Conservation (phyloP, 2,888 invertebrate species). For the Pammene fasciana region DNA sequence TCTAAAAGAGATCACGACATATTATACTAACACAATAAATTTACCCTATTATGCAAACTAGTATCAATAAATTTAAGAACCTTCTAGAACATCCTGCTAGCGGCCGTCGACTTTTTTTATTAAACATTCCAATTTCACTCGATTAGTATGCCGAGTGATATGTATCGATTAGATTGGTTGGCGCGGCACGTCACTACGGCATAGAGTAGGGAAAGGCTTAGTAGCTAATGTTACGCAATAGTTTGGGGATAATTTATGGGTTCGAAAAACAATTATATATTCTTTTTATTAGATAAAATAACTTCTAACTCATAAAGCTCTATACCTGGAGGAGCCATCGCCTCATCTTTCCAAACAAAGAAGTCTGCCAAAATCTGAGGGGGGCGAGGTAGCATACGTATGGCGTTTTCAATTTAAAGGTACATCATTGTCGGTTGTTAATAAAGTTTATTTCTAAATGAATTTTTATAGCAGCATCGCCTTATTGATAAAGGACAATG, state of each 20-base stretch:
- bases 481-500: too few relatives aligned
- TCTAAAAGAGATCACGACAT: neutral
- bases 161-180: conserved; percentile 48
- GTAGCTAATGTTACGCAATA: conserved; percentile 19
- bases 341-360: too few relatives aligned
- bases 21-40: neutral
- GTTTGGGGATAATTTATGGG: neutral
- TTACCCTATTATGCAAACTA: conserved; percentile 22
- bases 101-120: conserved; percentile 55
- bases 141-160: conserved; percentile 63
- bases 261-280: neutral
- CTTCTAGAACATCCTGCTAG: conserved; percentile 67
- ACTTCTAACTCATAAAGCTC: too few relatives aligned
- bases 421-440: too few relatives aligned
- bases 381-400: too few relatives aligned
- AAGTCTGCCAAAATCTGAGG: too few relatives aligned
- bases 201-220: conserved; percentile 43
- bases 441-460: too few relatives aligned
- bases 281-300: neutral
- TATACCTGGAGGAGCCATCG: too few relatives aligned
- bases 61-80: conserved; percentile 45
- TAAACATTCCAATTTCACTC: conserved; percentile 70
- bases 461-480: too few relatives aligned
- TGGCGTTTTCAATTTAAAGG: too few relatives aligned
- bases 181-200: conserved; percentile 61